Base-by-base conservation (phyloP, 2,113 vertebrate species). In the Petromus typicus region DNA sequence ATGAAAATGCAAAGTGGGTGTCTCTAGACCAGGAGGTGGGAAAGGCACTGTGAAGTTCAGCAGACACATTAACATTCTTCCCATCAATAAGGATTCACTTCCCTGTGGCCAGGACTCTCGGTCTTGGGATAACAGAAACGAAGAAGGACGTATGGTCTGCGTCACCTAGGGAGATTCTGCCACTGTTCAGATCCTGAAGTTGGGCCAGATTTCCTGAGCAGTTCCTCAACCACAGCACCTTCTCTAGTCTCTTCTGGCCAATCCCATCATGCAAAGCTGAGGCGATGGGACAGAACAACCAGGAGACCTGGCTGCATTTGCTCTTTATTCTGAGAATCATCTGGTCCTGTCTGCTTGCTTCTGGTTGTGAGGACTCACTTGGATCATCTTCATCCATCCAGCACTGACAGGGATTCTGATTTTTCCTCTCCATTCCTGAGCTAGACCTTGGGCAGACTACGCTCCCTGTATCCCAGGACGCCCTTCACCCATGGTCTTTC, bases 1-100 rank as follows among this genome's bases (percentile, higher is more conserved):
- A 96, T 83, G 45, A 94, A 96, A 92, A 89, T 3, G 84, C 59
- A 81, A 73, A 64, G 10, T 63, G 64, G 34, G 11, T 57, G 37
- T 45, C 48, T 75, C 57, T 66, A 12, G 20, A 69, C 34, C 30
- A 48, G 95, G 89, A 83, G n/a, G 5, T 9, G 30, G 0, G 67
- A 61, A 79, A 57, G 18, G 76, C 13, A 20, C 40, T 73, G 54
- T 83, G 82, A 95, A 73, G 18, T 4, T 2, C 13, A 63, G 80
- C 27, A 25, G 37, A 76, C 4, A 90, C 64, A 84, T 48, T 7
- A 75, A n/a, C 85, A 69, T 75, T 90, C 69, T 78, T 84, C 20
- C 32, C 57, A n/a, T 69, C 79, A 54, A 51, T 37, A 17, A 92
- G 32, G 56, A 80, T 30, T 75, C 40, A 17, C 71, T 93, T 67